phyloP scores from a whole-genome alignment of 2,888 invertebrate genomes.

The Byasa hedistus region DNA sequence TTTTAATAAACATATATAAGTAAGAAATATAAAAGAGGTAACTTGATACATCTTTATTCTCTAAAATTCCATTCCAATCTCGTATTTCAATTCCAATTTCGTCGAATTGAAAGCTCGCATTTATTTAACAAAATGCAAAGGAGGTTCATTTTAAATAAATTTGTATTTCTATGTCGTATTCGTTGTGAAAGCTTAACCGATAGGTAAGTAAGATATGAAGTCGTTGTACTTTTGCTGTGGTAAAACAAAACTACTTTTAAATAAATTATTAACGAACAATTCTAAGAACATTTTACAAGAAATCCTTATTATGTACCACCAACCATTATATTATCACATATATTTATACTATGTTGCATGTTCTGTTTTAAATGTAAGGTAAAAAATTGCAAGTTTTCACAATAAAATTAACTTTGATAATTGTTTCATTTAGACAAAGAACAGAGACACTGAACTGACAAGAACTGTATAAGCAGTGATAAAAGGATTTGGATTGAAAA shows the following conservation, averaged over 20 bases:
- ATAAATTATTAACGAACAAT: too few species aligned
- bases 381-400: too few species aligned
- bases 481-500: slow-evolving; percentile 2
- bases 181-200: slow-evolving; percentile 9
- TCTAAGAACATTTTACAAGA: too few species aligned
- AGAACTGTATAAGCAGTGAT: slow-evolving; percentile 1
- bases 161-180: slow-evolving; percentile 21
- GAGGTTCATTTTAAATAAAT: slow-evolving; percentile 8
- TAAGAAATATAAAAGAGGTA: neutral
- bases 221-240: too few species aligned
- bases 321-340: too few species aligned
- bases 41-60: neutral
- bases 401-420: neutral
- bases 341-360: too few species aligned
- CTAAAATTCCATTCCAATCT: slow-evolving; percentile 12
- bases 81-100: slow-evolving; percentile 2
- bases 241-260: too few species aligned
- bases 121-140: slow-evolving; percentile 15
- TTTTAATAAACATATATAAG: neutral
- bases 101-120: slow-evolving; percentile 22
- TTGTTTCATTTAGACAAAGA: neutral
- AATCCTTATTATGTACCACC: too few species aligned
- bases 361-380: too few species aligned
- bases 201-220: neutral
- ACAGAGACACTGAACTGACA: neutral